A percentile compares a stretch with the other conserved stretches of the same genome.
Evolutionary conservation across 2,113 vertebrate species (phyloP).

Genomic region (Martes martes): DNA sequence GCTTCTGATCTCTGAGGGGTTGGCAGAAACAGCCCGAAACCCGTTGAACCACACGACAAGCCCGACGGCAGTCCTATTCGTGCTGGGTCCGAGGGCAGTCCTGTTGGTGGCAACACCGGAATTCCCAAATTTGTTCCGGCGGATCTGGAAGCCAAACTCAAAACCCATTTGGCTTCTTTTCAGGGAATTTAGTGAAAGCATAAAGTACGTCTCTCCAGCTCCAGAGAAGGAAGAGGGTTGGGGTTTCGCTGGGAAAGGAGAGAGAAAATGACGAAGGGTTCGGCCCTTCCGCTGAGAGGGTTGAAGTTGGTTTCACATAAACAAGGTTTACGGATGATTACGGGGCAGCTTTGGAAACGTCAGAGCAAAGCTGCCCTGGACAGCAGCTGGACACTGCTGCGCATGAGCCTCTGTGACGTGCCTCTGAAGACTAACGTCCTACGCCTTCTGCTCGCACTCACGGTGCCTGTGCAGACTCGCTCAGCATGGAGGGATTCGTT

Average conservation of each 20-base stretch:
- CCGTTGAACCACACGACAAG: not conserved
- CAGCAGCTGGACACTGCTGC: not conserved
- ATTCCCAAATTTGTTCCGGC: not conserved
- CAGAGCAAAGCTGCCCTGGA: not conserved
- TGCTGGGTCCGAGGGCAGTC: not conserved
- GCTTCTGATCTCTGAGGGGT: not conserved
- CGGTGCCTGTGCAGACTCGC: not conserved
- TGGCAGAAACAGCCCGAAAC: not conserved
- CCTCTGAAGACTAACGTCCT: not conserved
- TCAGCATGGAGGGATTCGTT: not conserved
- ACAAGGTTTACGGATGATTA: conserved; percentile 15
- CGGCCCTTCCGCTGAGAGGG: not conserved
- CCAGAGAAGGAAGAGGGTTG: not conserved
- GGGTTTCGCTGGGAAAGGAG: not conserved
- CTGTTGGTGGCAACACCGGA: not conserved
- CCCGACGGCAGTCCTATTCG: too few relatives aligned
- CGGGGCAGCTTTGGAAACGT: not conserved
- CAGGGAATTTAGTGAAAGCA: conserved; percentile 11
- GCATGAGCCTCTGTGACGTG: not conserved
- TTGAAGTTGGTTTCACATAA: not conserved
- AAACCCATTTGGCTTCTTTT: conserved; percentile 18
- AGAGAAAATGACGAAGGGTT: not conserved
- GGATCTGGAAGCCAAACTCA: not conserved
- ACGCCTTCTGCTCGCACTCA: not conserved
- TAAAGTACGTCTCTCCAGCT: not conserved